Percentiles rank a stretch among this genome's conserved stretches.
These are phyloP conservation scores for Macrosiphum euphorbiae DNA, from an alignment of 2,888 invertebrate genomes.

Conservation along the genomic window DNA sequence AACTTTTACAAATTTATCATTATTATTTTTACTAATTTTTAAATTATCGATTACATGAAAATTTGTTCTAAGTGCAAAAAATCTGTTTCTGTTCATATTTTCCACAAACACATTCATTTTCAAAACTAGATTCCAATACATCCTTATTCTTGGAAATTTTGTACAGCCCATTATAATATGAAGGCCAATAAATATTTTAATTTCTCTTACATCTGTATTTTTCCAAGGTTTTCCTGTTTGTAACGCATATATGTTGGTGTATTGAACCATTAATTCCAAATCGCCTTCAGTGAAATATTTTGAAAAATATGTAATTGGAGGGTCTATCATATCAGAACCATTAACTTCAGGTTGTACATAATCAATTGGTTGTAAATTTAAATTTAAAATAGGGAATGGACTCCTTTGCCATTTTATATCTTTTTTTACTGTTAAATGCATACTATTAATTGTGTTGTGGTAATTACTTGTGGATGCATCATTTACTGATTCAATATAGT, in stretches of 20 bases:
- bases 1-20: slow-evolving; percentile 67
- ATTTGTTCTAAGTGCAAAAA: slow-evolving; percentile 67
- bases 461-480: background rate
- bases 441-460: background rate
- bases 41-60: slow-evolving; percentile 66
- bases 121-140: slow-evolving; percentile 67
- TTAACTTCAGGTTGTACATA: slow-evolving; percentile 3
- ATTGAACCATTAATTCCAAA: slow-evolving; percentile 32
- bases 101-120: slow-evolving; percentile 66
- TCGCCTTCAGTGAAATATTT: slow-evolving; percentile 32
- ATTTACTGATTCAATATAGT: background rate
- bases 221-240: slow-evolving; percentile 56
- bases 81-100: slow-evolving; percentile 67
- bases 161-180: slow-evolving; percentile 67
- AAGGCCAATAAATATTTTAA: slow-evolving; percentile 67
- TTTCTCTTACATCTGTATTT: slow-evolving; percentile 62
- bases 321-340: background rate
- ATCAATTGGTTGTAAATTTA: slow-evolving; percentile 12
- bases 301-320: slow-evolving; percentile 49
- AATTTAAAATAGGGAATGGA: background rate
- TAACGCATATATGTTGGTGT: slow-evolving; percentile 4
- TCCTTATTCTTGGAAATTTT: slow-evolving; percentile 67
- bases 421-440: background rate
- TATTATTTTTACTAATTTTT: slow-evolving; percentile 37
- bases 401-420: slow-evolving; percentile 24